Conservation (phyloP, 2,113 vertebrate genomes). For the Malurus melanocephalus region DNA sequence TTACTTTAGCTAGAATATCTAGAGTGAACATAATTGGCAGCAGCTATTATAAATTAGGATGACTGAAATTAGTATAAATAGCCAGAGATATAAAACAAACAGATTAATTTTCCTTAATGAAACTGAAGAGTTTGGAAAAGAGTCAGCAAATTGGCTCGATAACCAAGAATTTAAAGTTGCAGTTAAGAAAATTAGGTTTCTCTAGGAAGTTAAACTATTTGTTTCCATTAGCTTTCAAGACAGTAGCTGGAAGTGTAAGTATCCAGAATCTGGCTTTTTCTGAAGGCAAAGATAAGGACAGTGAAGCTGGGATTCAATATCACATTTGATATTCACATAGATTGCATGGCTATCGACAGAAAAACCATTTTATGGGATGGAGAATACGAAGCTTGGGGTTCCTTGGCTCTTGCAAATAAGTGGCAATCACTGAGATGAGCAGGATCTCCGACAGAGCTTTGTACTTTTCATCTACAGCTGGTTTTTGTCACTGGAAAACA, state of each 20-base stretch:
- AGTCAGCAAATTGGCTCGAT: not conserved
- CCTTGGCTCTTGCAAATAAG: not conserved
- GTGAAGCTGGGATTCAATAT: not conserved
- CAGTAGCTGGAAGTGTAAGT: not conserved
- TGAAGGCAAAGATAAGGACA: not conserved
- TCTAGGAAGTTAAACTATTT: not conserved
- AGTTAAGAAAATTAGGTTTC: not conserved
- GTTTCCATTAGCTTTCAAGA: not conserved
- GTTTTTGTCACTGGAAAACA: not conserved
- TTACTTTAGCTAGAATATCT: slow-evolving; percentile 8
- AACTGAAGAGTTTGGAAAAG: not conserved
- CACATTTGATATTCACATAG: not conserved
- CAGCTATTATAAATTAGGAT: slow-evolving; percentile 4
- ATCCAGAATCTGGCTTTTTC: not conserved
- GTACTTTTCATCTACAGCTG: not conserved
- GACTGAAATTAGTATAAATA: slow-evolving; percentile 13
- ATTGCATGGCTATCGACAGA: not conserved
- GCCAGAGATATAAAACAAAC: not conserved
- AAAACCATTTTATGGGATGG: not conserved
- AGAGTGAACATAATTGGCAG: slow-evolving; percentile 2
- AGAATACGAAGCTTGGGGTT: not conserved
- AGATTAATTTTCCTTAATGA: not conserved
- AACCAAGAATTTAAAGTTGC: not conserved
- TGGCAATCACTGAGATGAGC: not conserved
- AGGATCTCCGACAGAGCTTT: not conserved